phyloP scores from a whole-genome alignment of 1,140 invertebrate genomes.

The Drosophila nebulosa region DNA sequence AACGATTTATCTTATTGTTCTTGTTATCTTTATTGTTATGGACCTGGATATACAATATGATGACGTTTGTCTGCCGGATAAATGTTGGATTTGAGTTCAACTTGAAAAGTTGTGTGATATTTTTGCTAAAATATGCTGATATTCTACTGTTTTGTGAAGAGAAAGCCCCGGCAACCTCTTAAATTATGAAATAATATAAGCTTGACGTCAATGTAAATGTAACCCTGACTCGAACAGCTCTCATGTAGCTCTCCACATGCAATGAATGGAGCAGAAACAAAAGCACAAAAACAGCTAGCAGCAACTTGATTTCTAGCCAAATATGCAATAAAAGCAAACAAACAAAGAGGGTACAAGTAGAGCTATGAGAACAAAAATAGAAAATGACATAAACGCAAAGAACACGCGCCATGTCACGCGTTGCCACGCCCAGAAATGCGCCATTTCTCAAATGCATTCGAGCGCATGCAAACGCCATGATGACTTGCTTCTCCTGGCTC shows the following conservation, averaged over 20 bases:
- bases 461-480: conserved; percentile 3
- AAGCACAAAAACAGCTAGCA: neutral
- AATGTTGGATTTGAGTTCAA: neutral
- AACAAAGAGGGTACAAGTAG: neutral
- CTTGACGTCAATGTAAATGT: conserved; percentile 3
- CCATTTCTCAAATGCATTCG: conserved; percentile 1
- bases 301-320: conserved; percentile 6
- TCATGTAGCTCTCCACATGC: neutral
- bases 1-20: neutral
- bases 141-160: neutral
- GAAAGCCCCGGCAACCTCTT: neutral
- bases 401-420: neutral
- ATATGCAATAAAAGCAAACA: neutral
- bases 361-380: conserved; percentile 4
- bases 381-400: conserved; percentile 9
- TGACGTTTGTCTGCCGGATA: no score
- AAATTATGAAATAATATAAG: neutral
- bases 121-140: neutral
- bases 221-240: neutral
- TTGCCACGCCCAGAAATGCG: neutral
- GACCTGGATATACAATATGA: neutral
- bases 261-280: neutral
- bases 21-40: conserved; percentile 16
- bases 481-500: neutral
- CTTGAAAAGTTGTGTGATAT: neutral